phyloP scores from a whole-genome alignment of 2,888 invertebrate genomes.

The Pemphredon lugubris region DNA sequence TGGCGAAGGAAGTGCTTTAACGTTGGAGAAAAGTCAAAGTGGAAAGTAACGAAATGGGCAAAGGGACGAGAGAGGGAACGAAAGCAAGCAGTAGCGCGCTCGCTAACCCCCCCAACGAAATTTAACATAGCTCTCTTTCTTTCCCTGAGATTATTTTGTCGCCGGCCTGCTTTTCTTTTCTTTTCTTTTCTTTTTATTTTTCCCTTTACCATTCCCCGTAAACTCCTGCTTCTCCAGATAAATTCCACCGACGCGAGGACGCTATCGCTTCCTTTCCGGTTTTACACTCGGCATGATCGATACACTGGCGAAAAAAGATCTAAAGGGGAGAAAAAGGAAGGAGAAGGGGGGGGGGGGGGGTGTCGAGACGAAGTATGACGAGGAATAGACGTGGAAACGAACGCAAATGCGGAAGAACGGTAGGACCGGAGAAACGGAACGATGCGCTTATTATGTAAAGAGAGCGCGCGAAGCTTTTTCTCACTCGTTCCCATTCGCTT shows the following conservation, averaged over 20 bases:
- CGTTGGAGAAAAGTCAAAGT: not conserved
- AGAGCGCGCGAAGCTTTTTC: conserved; percentile 62
- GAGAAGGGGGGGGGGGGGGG: conserved; percentile 3
- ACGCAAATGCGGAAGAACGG: not conserved
- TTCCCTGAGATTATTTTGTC: not conserved
- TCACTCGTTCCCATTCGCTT: conserved; percentile 46
- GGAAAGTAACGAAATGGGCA: not conserved
- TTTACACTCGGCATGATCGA: conserved; percentile 11
- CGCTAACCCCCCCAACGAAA: conserved; percentile 9
- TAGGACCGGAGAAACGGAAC: conserved; percentile 20
- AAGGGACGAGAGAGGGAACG: not conserved
- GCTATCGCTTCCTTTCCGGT: conserved; percentile 37
- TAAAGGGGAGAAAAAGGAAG: not conserved
- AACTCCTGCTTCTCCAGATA: conserved; percentile 64
- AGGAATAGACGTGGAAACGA: not conserved
- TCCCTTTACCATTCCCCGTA: no score
- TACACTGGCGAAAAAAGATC: conserved; percentile 11
- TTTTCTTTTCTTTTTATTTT: no score
- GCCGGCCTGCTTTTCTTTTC: conserved; percentile 2
- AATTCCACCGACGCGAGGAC: conserved; percentile 54
- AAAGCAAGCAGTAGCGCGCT: not conserved
- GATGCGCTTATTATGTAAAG: conserved; percentile 70
- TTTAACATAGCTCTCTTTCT: conserved; percentile 3
- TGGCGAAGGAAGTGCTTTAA: not conserved
- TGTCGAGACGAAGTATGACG: conserved; percentile 1